Evolutionary conservation across 1,140 invertebrate genomes (phyloP).

Genomic region (Lepidurus packardi): DNA sequence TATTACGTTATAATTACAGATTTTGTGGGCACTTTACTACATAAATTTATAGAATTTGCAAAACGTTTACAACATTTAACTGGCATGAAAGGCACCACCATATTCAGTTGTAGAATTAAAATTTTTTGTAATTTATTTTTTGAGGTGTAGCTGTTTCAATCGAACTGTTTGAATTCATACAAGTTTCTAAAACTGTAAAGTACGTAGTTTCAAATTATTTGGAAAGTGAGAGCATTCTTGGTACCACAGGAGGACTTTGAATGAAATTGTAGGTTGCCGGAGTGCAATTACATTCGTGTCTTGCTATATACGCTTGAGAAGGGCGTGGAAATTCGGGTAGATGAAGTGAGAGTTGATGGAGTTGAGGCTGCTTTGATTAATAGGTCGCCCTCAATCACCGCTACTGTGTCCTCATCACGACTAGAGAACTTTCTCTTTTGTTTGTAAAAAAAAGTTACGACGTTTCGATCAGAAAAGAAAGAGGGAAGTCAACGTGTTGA

Average conservation of each 20-base stretch:
- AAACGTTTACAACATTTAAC: too few relatives aligned
- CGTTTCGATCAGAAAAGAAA: not conserved
- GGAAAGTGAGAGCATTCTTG: not conserved
- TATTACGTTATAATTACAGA: too few relatives aligned
- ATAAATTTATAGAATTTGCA: too few relatives aligned
- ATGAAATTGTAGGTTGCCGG: too few relatives aligned
- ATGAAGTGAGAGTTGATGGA: conserved; percentile 7
- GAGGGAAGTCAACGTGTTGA: not conserved
- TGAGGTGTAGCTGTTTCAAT: too few relatives aligned
- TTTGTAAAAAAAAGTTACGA: not conserved
- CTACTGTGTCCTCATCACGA: conserved; percentile 11
- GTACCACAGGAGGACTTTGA: too few relatives aligned
- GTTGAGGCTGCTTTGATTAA: not conserved
- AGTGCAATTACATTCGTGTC: not conserved
- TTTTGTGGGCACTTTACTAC: too few relatives aligned
- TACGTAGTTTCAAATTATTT: not conserved
- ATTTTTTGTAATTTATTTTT: too few relatives aligned
- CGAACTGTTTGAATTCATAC: not conserved
- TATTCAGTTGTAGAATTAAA: too few relatives aligned
- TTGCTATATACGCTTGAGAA: not conserved
- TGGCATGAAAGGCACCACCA: too few relatives aligned
- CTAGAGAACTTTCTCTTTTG: conserved; percentile 7
- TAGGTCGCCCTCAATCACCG: conserved; percentile 17
- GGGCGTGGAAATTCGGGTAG: not conserved
- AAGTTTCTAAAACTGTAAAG: not conserved